Base-by-base conservation (phyloP, 1,140 invertebrate species). In the Alviniconcha marisindica region DNA sequence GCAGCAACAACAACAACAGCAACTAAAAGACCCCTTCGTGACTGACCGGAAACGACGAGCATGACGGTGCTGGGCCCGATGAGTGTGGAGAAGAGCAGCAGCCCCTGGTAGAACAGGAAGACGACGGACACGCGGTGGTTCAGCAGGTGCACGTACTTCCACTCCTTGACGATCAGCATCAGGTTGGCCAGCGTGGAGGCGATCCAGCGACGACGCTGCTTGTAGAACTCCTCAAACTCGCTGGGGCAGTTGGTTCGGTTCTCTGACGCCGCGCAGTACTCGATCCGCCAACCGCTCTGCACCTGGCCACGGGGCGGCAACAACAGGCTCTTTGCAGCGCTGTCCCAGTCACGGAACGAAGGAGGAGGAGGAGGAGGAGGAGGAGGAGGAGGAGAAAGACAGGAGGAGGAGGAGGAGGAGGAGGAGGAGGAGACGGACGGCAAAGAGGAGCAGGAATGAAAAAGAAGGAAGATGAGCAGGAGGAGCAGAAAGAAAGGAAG, bases 171-270 rank as follows among this genome's bases (percentile, higher is more conserved):
- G 4, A 95, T 86, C 84, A 95, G 94, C 87, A 95, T 93, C 21
- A 95, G 94, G 86, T 96, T 96, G 60, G 95, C 95, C 88, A 95
- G 92, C 1, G 95, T 95, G 18, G 95, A 95, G 2, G 95, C 95
- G 44, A 95, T 94, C 95, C 95, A 95, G 10, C 95, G 89, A 44
- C 95, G 87, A 24, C 95, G 87, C 88, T 95, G 95, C 85, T 95
- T 95, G 89, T 94, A 95, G 88, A 96, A 95, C 88, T 95, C 95
- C 66, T 94, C 93, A 88, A 95, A 95, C 1, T 92, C 93, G 91
- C 95, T 94, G 0, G 95, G 95, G 81, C 94, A 94, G 88, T 95
- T 94, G 2, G 95, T 95, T 81, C 94, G 93, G 71, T 95, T 95
- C 87, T 95, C 94, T 7, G 94, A 94, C 1, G 95, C 95, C 0